Percentiles rank a stretch among this genome's conserved stretches.
Evolutionary conservation across 2,888 invertebrate genomes (phyloP).

Genomic region (Steinernema hermaphroditum): DNA sequence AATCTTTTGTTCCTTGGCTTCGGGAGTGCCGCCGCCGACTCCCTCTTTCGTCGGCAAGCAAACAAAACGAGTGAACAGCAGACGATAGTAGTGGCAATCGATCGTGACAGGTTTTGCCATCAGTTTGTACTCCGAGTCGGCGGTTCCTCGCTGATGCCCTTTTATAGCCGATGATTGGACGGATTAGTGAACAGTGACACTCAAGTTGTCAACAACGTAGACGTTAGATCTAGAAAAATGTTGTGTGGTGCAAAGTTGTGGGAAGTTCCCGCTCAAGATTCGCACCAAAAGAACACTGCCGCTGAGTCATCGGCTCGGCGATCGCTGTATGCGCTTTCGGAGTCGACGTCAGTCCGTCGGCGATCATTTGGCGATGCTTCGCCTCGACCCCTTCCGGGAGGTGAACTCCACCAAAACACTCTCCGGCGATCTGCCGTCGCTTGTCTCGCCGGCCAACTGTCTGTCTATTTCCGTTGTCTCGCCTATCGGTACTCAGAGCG

Average conservation of each 20-base stretch:
- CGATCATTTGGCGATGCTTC: slow-evolving; percentile 1
- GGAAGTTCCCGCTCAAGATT: not conserved
- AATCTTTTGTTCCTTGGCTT: slow-evolving; percentile 5
- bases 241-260: not conserved
- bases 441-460: no score
- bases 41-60: slow-evolving; percentile 18
- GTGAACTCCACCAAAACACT: no score
- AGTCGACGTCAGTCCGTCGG: slow-evolving; percentile 6
- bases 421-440: no score
- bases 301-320: slow-evolving; percentile 21
- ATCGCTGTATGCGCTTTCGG: slow-evolving; percentile 12
- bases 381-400: not conserved
- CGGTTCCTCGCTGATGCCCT: not conserved
- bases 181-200: not conserved
- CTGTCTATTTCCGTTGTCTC: no score
- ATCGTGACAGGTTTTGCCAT: slow-evolving; percentile 22
- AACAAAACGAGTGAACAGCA: slow-evolving; percentile 14
- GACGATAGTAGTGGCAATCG: not conserved
- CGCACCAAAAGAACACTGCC: not conserved
- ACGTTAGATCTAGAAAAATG: not conserved
- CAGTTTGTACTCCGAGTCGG: not conserved
- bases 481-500: no score
- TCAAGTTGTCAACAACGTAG: not conserved
- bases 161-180: slow-evolving; percentile 2
- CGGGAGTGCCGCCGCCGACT: slow-evolving; percentile 4